Conservation (phyloP, 2,888 invertebrate genomes). For the Meiosimyza platycephala region DNA sequence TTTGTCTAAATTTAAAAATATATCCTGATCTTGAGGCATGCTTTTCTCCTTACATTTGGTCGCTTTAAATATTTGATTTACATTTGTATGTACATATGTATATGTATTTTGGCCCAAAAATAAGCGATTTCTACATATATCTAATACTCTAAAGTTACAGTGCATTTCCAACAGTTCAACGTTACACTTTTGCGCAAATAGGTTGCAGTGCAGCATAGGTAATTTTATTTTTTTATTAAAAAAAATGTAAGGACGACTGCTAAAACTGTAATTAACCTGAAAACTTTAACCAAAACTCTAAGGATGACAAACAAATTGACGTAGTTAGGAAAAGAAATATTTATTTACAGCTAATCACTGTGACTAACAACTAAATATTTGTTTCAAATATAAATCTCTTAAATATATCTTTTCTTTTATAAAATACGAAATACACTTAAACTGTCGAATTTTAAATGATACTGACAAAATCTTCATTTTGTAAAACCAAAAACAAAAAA, state of each 20-base stretch:
- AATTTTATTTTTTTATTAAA: neutral
- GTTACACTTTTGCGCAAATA: slow-evolving; percentile 64
- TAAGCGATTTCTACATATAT: too few relatives aligned
- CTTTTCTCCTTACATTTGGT: too few relatives aligned
- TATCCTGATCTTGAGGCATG: too few relatives aligned
- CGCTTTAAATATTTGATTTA: too few relatives aligned
- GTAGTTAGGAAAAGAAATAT: neutral
- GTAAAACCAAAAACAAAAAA: slow-evolving; percentile 40
- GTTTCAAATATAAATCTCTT: neutral
- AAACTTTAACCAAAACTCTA: too few relatives aligned
- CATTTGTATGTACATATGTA: too few relatives aligned
- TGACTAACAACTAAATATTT: slow-evolving; percentile 1
- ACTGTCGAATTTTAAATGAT: slow-evolving; percentile 28
- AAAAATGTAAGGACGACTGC: neutral
- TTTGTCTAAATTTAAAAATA: too few relatives aligned
- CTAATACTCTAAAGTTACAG: neutral
- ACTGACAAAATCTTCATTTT: slow-evolving; percentile 17
- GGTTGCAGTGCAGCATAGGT: slow-evolving; percentile 52
- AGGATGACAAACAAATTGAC: too few relatives aligned
- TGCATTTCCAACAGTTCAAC: slow-evolving; percentile 38
- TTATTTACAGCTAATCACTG: slow-evolving; percentile 4
- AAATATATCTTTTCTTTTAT: slow-evolving; percentile 14
- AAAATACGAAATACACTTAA: slow-evolving; percentile 34
- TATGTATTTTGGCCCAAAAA: too few relatives aligned
- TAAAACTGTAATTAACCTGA: too few relatives aligned